Base-by-base conservation (phyloP, 2,888 invertebrate genomes). In the Coelinius sp. region DNA sequence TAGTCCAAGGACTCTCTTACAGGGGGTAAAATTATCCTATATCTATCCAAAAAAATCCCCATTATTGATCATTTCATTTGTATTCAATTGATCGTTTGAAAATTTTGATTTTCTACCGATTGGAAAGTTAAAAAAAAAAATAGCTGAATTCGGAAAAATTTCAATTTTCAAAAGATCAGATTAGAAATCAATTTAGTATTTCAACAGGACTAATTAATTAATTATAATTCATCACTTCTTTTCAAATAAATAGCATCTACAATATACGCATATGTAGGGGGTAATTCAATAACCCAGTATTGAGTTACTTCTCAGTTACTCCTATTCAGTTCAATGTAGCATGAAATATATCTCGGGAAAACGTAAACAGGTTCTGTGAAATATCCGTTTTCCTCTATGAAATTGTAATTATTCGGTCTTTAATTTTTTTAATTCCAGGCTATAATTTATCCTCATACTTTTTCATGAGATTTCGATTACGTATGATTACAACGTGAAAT, bases 1-100 rank as follows among this genome's bases (percentile, higher is more conserved):
- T 83, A 83, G 82, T 79, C 80, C 78, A 78, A 76, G 75, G 79
- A 78, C 77, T 82, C 80, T 74, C 78, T 83, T 82, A 82, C 83
- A 52, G 27, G 52, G 27, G 44, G 56, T 22, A 70, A 63, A n/a
- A 41, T 38, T n/a, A n/a, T 2, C 4, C 12, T 41, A 10, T 10
- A 12, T 41, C 31, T 5, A 31, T 31, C 31, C 31, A 5, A 31
- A 31, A 31, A 3, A 31, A 31, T 31, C 7, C 8, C n/a, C 41
- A 12, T 41, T n/a, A 41, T n/a, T 10, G 41, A 1, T 35, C 8
- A n/a, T n/a, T 41, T 41, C n/a, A 41, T 31, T 31, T 6, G 41
- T n/a, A 41, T 35, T 6, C 35, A 35, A 35, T 10, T 1, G 10
- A 35, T 35, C 35, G 10, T 35, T 35, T 35, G 35, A 10, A 35